Percentiles rank a stretch among this genome's conserved stretches.
phyloP scores from a whole-genome alignment of 1,140 invertebrate species.

The Eueides isabella region DNA sequence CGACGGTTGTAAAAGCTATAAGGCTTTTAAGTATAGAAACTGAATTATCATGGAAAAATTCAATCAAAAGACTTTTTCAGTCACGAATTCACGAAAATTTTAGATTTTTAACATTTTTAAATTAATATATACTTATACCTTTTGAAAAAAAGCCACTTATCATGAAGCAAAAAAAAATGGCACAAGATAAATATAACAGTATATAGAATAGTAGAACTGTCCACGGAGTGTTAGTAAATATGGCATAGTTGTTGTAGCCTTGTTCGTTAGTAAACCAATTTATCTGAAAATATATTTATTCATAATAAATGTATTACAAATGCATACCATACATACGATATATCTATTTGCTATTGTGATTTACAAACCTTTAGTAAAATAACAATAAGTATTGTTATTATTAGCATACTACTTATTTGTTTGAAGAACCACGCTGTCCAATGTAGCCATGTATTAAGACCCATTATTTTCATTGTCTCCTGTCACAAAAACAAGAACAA shows the following conservation, averaged over 20 bases:
- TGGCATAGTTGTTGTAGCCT: constrained; percentile 70
- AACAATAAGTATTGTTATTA: constrained; percentile 82
- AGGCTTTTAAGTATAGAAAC: no score
- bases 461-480: constrained; percentile 93
- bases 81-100: no score
- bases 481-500: constrained; percentile 32
- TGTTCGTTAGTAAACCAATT: constrained; percentile 77
- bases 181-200: constrained; percentile 83
- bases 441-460: constrained; percentile 90
- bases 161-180: constrained; percentile 86
- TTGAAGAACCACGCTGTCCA: constrained; percentile 93
- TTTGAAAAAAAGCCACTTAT: constrained; percentile 87
- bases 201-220: constrained; percentile 84
- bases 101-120: no score
- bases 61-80: no score
- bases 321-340: not conserved
- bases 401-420: constrained; percentile 86
- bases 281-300: constrained; percentile 50
- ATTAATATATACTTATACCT: constrained; percentile 79
- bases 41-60: no score
- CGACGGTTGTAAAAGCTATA: no score
- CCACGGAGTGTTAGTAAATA: constrained; percentile 83
- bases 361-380: constrained; percentile 78
- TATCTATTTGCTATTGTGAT: not conserved
- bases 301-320: not conserved